Conservation (phyloP, 2,888 invertebrate species). For the Beris chalybata region DNA sequence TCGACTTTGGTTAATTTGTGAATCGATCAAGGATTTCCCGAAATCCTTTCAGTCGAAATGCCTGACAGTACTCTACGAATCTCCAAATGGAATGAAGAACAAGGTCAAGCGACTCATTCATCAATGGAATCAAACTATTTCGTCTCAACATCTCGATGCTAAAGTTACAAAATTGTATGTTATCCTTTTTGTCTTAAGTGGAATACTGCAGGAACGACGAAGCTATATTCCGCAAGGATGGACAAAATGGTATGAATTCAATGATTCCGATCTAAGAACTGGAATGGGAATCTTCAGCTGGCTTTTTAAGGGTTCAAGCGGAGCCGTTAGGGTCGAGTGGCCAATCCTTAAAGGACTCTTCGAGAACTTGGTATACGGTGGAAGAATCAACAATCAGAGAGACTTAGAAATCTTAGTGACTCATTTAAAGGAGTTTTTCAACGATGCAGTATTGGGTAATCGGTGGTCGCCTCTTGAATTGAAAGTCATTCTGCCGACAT, state of each 20-base stretch:
- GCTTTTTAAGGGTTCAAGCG: slow-evolving; percentile 44
- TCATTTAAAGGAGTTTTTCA: slow-evolving; percentile 66
- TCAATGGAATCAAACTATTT: slow-evolving; percentile 62
- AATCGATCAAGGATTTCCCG: slow-evolving; percentile 76
- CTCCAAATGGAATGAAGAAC: slow-evolving; percentile 83
- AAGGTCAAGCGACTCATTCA: slow-evolving; percentile 76
- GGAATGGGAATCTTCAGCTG: slow-evolving; percentile 63
- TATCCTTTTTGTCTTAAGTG: slow-evolving; percentile 84
- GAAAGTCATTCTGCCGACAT: slow-evolving; percentile 49
- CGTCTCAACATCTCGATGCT: slow-evolving; percentile 43
- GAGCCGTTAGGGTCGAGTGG: slow-evolving; percentile 62
- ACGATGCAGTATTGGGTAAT: slow-evolving; percentile 62
- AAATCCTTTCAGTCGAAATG: slow-evolving; percentile 74
- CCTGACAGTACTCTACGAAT: slow-evolving; percentile 78
- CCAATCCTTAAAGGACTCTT: slow-evolving; percentile 74
- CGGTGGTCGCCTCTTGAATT: slow-evolving; percentile 63
- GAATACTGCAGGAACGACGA: slow-evolving; percentile 86
- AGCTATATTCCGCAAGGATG: slow-evolving; percentile 91
- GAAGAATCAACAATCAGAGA: slow-evolving; percentile 76
- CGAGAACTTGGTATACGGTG: slow-evolving; percentile 82
- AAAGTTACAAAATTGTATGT: slow-evolving; percentile 67
- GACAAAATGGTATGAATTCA: slow-evolving; percentile 88
- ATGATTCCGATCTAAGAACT: slow-evolving; percentile 76
- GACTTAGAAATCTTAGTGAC: slow-evolving; percentile 59
- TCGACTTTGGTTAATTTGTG: slow-evolving; percentile 84